Conservation (phyloP, 2,113 vertebrate species). For the Acinonyx jubatus region DNA sequence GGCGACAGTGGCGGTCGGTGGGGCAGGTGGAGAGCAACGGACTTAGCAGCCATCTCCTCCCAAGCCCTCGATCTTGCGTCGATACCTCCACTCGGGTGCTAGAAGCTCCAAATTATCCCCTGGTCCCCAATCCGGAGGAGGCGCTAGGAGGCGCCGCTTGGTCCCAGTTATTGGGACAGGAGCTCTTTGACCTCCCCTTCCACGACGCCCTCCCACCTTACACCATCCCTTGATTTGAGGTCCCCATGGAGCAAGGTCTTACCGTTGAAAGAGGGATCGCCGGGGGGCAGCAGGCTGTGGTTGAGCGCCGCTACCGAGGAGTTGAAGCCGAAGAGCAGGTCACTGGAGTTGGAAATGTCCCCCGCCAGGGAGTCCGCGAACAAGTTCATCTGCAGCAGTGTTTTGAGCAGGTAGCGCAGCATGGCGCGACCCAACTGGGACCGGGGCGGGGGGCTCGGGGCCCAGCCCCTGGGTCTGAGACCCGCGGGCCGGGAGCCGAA, state of each 20-base stretch:
- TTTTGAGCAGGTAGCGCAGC: conserved; percentile 97
- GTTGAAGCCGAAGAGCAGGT: conserved; percentile 90
- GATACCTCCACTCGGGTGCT: not conserved
- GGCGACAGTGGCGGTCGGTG: not conserved
- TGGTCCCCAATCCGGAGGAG: not conserved
- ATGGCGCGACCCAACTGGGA: conserved; percentile 78
- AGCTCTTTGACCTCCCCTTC: not conserved
- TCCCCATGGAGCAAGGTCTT: conserved; percentile 49
- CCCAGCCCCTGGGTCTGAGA: conserved; percentile 70
- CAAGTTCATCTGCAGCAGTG: conserved; percentile 97
- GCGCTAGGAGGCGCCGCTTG: not conserved
- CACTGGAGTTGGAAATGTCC: conserved; percentile 88
- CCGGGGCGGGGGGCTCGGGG: not conserved
- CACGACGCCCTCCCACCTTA: not conserved
- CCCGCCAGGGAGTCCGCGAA: conserved; percentile 92
- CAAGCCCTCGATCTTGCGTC: not conserved
- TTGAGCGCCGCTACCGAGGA: conserved; percentile 85
- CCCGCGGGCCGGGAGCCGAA: conserved; percentile 71
- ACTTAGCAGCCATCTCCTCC: not conserved
- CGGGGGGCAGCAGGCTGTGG: conserved; percentile 86
- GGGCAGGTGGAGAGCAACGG: not conserved
- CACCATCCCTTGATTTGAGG: not conserved
- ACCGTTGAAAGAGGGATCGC: conserved; percentile 90
- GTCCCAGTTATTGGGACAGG: not conserved
- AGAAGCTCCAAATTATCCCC: not conserved